A percentile compares a stretch with the other conserved stretches of the same genome.
Evolutionary conservation across 2,888 invertebrate genomes (phyloP).

Genomic region (Cephus nigrinus): DNA sequence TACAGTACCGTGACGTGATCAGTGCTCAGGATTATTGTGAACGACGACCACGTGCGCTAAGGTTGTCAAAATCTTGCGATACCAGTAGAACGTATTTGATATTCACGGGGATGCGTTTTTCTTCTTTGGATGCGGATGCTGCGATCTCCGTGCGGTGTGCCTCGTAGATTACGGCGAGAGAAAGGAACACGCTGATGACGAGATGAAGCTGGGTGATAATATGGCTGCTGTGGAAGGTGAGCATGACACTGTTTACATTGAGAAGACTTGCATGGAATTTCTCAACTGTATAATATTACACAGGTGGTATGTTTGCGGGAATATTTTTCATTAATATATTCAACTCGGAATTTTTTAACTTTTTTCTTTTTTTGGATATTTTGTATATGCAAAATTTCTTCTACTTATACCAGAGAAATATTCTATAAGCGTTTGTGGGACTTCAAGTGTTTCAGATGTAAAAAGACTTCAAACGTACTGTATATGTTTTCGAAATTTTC

Average conservation of each 20-base stretch:
- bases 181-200: slow-evolving; percentile 22
- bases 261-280: not conserved
- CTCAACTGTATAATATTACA: no score
- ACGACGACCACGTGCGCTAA: not conserved
- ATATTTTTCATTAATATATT: not conserved
- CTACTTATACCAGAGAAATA: not conserved
- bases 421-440: not conserved
- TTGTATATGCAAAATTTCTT: not conserved
- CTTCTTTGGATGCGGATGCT: not conserved
- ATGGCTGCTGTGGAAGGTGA: slow-evolving; percentile 57
- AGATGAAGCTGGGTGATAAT: slow-evolving; percentile 58
- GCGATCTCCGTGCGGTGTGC: not conserved
- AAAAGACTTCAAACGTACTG: not conserved
- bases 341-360: not conserved
- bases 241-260: slow-evolving; percentile 17
- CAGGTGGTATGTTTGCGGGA: no score
- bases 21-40: not conserved
- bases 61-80: not conserved
- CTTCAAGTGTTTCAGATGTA: not conserved
- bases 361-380: not conserved
- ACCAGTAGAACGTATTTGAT: not conserved
- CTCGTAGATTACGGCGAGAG: not conserved
- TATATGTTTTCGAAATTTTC: not conserved
- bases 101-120: not conserved
- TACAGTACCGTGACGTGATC: not conserved